These are phyloP conservation scores for Chelmon rostratus DNA, from an alignment of 2,797 vertebrate genomes.

Conservation along the genomic window DNA sequence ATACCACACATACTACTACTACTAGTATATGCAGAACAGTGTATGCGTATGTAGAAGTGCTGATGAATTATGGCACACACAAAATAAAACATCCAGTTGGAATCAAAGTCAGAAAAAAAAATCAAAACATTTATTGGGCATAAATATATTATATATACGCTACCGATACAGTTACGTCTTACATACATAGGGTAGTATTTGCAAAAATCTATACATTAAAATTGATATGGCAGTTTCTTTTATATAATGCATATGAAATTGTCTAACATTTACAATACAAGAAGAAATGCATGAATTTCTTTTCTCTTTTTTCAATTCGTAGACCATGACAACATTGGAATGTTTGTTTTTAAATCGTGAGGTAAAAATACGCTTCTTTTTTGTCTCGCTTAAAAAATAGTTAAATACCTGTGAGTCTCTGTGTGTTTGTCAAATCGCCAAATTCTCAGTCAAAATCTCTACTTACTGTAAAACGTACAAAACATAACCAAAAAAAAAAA, in stretches of 20 bases:
- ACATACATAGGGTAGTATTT: slow-evolving; percentile 99
- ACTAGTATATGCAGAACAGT: not conserved
- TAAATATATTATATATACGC: slow-evolving; percentile 99
- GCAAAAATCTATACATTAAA: slow-evolving; percentile 99
- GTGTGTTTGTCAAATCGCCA: slow-evolving; percentile 82
- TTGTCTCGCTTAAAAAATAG: slow-evolving; percentile 88
- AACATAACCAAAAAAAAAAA: slow-evolving; percentile 49
- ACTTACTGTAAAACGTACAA: slow-evolving; percentile 77
- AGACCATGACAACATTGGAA: slow-evolving; percentile 96
- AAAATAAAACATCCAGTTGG: slow-evolving; percentile 61
- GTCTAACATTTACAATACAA: slow-evolving; percentile 99
- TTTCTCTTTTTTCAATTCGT: slow-evolving; percentile 85
- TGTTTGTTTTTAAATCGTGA: slow-evolving; percentile 93
- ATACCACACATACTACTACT: not conserved
- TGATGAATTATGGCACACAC: slow-evolving; percentile 27
- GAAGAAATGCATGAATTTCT: slow-evolving; percentile 89
- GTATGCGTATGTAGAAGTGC: not conserved
- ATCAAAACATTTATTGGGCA: slow-evolving; percentile 99
- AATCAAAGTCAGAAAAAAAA: slow-evolving; percentile 89
- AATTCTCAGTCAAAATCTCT: slow-evolving; percentile 80
- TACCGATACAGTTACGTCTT: slow-evolving; percentile 99
- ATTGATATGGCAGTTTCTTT: slow-evolving; percentile 99
- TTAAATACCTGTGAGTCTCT: slow-evolving; percentile 85
- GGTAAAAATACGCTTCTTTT: slow-evolving; percentile 92
- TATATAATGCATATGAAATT: slow-evolving; percentile 99